Evolutionary conservation across 2,113 vertebrate species (phyloP).

Genomic region (Acanthisitta chloris): DNA sequence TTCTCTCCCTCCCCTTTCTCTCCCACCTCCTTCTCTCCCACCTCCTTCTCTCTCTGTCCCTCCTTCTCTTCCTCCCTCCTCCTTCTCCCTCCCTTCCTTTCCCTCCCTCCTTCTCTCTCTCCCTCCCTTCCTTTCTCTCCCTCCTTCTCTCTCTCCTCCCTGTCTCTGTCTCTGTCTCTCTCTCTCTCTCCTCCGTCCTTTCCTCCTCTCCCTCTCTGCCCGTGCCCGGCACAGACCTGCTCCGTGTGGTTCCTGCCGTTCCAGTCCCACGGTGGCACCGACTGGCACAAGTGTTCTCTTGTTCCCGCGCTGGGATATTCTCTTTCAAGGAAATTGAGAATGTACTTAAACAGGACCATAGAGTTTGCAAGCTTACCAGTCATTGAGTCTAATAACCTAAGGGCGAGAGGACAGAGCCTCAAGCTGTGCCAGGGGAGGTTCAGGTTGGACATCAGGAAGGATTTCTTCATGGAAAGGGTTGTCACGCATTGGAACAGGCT

Average conservation of each 20-base stretch:
- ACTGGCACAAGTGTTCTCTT: neutral
- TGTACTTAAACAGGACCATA: fast-evolving
- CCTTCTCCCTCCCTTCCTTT: neutral
- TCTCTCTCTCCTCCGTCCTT: too few relatives aligned
- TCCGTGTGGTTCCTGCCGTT: too few relatives aligned
- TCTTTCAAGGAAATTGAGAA: neutral
- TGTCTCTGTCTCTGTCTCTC: too few relatives aligned
- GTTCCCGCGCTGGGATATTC: neutral
- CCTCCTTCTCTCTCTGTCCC: neutral
- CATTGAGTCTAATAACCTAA: neutral
- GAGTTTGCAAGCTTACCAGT: fast-evolving
- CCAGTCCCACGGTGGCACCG: too few relatives aligned
- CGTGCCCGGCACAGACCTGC: too few relatives aligned
- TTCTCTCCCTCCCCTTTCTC: too few relatives aligned
- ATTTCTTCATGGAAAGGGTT: neutral
- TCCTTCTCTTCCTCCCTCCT: neutral
- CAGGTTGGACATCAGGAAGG: neutral
- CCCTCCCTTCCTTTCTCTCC: fast-evolving
- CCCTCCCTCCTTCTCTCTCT: too few relatives aligned
- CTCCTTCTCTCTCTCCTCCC: neutral
- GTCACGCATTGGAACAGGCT: neutral
- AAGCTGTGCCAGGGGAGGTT: neutral
- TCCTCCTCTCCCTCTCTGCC: neutral
- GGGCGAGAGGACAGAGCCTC: neutral
- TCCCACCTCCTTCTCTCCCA: neutral